These are phyloP conservation scores for Rosalia funebris DNA, from an alignment of 2,888 invertebrate genomes.

Conservation along the genomic window DNA sequence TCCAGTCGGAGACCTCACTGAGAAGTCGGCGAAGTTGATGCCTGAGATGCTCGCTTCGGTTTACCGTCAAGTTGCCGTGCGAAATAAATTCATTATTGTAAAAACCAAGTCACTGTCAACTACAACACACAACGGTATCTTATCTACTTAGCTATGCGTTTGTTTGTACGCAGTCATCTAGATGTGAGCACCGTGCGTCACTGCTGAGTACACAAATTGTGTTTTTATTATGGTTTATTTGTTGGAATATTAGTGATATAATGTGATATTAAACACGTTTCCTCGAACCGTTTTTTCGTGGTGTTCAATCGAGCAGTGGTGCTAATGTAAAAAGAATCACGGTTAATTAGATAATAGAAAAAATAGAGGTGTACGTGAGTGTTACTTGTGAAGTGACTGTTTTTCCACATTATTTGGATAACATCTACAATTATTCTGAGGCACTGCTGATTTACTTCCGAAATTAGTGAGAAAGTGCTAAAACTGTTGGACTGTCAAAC, in stretches of 20 bases:
- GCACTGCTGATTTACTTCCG: too few species aligned
- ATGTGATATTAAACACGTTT: constrained; percentile 11
- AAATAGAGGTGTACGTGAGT: too few species aligned
- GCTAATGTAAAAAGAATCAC: too few species aligned
- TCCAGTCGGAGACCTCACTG: too few species aligned
- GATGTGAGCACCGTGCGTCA: constrained; percentile 17
- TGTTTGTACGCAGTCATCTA: constrained; percentile 25
- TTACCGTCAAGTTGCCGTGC: constrained; percentile 1
- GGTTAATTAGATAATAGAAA: too few species aligned
- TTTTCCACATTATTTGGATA: too few species aligned
- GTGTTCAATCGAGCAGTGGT: background rate
- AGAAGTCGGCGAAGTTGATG: too few species aligned
- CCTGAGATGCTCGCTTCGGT: background rate
- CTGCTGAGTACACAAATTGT: constrained; percentile 18
- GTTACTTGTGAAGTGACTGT: too few species aligned
- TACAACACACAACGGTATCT: constrained; percentile 29
- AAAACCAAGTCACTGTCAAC: constrained; percentile 9
- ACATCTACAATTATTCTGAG: too few species aligned
- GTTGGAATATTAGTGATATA: constrained; percentile 19
- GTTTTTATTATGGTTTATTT: constrained; percentile 15
- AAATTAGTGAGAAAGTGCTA: too few species aligned
- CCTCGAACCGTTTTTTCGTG: background rate
- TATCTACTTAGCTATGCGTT: constrained; percentile 40
- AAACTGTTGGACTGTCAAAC: too few species aligned
- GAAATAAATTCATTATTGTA: constrained; percentile 4